Percentiles rank a stretch among this genome's conserved stretches.
Conservation (phyloP, 1,140 invertebrate species). For the Trissolcus basalis region DNA sequence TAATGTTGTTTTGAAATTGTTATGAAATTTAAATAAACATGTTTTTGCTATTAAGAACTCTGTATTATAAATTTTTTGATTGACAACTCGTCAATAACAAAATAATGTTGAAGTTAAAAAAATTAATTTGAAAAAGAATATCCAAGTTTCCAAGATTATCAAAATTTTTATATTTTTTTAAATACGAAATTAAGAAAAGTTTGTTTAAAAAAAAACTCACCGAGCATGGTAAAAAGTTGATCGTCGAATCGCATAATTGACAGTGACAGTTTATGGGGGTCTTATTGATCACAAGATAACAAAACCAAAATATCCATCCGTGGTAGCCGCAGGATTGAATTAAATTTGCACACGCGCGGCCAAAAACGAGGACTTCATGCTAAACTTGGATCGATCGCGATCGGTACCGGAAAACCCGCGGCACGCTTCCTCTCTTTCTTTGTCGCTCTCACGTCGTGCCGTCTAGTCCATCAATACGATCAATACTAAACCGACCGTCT, state of each 20-base stretch:
- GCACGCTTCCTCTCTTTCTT: constrained; percentile 17
- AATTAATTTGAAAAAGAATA: no score
- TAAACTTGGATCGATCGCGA: constrained; percentile 38
- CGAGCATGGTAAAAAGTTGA: constrained; percentile 54
- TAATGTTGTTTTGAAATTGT: no score
- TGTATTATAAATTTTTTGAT: no score
- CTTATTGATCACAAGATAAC: constrained; percentile 22
- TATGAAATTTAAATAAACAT: no score
- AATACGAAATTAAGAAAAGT: background rate
- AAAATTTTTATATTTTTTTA: no score
- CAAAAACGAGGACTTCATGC: constrained; percentile 25
- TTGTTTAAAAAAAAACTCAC: constrained; percentile 27
- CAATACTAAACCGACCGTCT: constrained; percentile 51
- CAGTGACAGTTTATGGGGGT: constrained; percentile 5
- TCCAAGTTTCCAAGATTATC: no score
- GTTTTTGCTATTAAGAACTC: no score
- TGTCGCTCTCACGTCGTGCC: constrained; percentile 31
- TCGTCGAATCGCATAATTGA: constrained; percentile 58
- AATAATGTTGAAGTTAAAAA: no score
- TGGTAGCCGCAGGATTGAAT: constrained; percentile 1
- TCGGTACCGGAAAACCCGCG: constrained; percentile 36
- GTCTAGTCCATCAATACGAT: constrained; percentile 49
- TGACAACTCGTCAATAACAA: no score
- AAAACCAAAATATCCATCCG: constrained; percentile 22
- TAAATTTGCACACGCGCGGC: constrained; percentile 19